Base-by-base conservation (phyloP, 2,888 invertebrate genomes). In the Pantelozetes paolii region DNA sequence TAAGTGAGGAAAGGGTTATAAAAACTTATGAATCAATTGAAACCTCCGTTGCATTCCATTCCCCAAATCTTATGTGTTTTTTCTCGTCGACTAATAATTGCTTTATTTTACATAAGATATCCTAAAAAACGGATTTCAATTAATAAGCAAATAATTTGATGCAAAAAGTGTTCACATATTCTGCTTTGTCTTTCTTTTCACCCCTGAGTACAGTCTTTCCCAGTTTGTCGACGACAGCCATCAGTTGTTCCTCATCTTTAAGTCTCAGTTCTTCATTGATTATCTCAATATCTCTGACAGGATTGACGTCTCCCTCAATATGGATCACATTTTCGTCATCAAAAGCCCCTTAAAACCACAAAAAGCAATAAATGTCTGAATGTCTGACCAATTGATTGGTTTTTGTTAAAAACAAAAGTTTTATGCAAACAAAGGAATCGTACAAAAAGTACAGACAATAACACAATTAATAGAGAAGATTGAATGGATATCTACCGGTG, bases 321-420 rank as follows among this genome's bases (percentile, higher is more conserved):
- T 99, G 99, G 70, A 93, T 95, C 0, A 99, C 96, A 80, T 97
- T 96, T 74, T 94, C 93, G 81, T 97, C 96, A 77, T 97, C 97
- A 82, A 99, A 99, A 11, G 94, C 95, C 81, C 94, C 94, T 94
- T n/a, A n/a, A 80, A 70, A 70, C 57, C 48, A 48, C 20, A 48
- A 48, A 3, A 48, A 48, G n/a, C n/a, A n/a, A n/a, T n/a, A n/a
- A n/a, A n/a, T n/a, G n/a, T n/a, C n/a, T n/a, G n/a, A n/a, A n/a
- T n/a, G n/a, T n/a, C n/a, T n/a, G n/a, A n/a, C n/a, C n/a, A n/a
- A n/a, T n/a, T n/a, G n/a, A n/a, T n/a, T n/a, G n/a, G n/a, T n/a
- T n/a, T n/a, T n/a, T n/a, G n/a, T n/a, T n/a, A n/a, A n/a, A n/a
- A n/a, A n/a, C n/a, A n/a, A n/a, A n/a, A n/a, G n/a, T n/a, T n/a